These are phyloP conservation scores for Erpetoichthys calabaricus DNA, from an alignment of 2,797 vertebrate genomes.

Conservation along the genomic window DNA sequence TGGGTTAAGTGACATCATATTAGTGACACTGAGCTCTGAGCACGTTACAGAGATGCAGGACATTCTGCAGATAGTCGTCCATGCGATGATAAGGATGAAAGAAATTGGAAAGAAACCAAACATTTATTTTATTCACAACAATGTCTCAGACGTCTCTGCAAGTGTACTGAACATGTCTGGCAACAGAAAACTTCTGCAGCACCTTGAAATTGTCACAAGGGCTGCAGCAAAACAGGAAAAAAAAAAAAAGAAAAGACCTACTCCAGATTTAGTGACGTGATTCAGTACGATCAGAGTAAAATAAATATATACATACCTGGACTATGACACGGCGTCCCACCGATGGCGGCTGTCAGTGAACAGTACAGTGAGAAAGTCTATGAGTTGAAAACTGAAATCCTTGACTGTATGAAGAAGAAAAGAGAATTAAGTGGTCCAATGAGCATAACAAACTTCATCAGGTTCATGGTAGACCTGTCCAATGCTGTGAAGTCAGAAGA, in stretches of 20 bases:
- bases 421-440: too few relatives aligned
- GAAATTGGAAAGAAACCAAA: constrained; percentile 29
- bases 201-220: constrained; percentile 30
- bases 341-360: constrained; percentile 39
- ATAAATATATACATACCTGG: constrained; percentile 39
- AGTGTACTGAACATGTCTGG: constrained; percentile 27
- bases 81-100: constrained; percentile 37
- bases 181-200: constrained; percentile 31
- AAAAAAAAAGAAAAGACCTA: constrained; percentile 15
- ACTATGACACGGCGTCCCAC: constrained; percentile 42
- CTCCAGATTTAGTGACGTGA: constrained; percentile 13
- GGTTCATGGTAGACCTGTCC: too few relatives aligned
- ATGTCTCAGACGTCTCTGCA: constrained; percentile 29
- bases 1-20: too few relatives aligned
- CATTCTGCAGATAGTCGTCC: constrained; percentile 34
- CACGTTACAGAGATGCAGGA: constrained; percentile 23
- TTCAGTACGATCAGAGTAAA: constrained; percentile 18
- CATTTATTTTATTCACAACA: constrained; percentile 35
- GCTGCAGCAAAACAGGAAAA: constrained; percentile 27
- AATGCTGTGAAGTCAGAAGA: too few relatives aligned
- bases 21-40: constrained; percentile 26
- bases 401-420: too few relatives aligned
- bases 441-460: too few relatives aligned
- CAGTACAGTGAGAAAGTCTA: constrained; percentile 36
- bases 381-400: too few relatives aligned